Percentiles rank a stretch among this genome's conserved stretches.
phyloP scores from a whole-genome alignment of 37 sponge, comb jelly and placozoan genomes.

The Beroe forskalii region DNA sequence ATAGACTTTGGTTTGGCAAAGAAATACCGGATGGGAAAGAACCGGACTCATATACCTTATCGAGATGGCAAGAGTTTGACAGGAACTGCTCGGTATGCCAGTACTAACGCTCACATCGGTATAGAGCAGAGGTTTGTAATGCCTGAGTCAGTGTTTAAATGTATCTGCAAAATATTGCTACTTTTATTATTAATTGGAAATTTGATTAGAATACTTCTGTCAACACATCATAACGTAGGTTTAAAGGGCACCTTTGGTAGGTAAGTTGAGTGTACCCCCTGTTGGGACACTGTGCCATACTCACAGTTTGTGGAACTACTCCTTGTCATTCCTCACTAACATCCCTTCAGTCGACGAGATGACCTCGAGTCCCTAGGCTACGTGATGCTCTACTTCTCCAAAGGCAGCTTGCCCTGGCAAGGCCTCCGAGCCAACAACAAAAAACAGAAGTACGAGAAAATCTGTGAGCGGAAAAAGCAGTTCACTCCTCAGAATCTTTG shows the following conservation, averaged over 20 bases:
- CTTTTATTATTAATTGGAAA: too few species aligned
- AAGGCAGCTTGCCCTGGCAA: constrained; percentile 49
- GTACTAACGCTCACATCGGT: constrained; percentile 64
- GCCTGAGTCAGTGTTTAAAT: too few species aligned
- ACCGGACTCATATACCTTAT: constrained; percentile 59
- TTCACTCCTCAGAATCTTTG: constrained; percentile 40
- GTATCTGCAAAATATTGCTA: too few species aligned
- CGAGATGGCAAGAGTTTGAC: constrained; percentile 59
- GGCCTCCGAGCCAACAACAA: constrained; percentile 64
- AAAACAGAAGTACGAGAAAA: constrained; percentile 62
- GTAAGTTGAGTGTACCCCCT: too few species aligned
- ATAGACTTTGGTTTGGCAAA: constrained; percentile 65
- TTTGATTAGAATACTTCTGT: too few species aligned
- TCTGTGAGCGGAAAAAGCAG: constrained; percentile 61
- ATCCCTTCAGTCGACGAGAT: constrained; percentile 58
- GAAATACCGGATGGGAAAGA: constrained; percentile 59
- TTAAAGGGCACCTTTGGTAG: too few species aligned
- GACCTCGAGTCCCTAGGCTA: constrained; percentile 44
- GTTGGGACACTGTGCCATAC: too few species aligned
- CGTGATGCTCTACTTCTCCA: constrained; percentile 51
- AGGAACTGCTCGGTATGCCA: constrained; percentile 58
- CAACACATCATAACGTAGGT: too few species aligned
- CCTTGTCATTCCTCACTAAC: too few species aligned
- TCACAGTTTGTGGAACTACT: too few species aligned
- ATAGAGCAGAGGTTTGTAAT: constrained; percentile 38